phyloP scores from a whole-genome alignment of 2,113 vertebrate genomes.

The Heliornis fulica region DNA sequence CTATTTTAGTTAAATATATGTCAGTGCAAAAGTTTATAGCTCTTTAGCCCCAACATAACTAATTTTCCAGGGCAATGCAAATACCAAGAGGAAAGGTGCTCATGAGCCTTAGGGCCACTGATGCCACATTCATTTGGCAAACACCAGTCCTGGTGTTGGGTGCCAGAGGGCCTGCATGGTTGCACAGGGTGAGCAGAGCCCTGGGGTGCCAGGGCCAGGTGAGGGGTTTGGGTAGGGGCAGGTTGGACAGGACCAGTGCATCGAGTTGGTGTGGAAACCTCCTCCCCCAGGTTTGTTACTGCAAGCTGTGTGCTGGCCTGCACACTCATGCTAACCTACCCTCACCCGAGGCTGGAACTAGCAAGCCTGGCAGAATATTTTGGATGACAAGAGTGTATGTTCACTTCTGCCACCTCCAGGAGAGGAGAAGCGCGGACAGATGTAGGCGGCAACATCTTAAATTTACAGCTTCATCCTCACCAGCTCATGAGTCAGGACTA shows the following conservation, averaged over 20 bases:
- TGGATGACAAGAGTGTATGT: not conserved
- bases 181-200: not conserved
- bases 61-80: not conserved
- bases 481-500: slow-evolving; percentile 9
- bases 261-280: not conserved
- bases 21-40: not conserved
- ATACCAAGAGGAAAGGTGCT: not conserved
- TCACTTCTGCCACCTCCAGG: slow-evolving; percentile 38
- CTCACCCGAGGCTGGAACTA: not conserved
- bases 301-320: not conserved
- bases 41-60: not conserved
- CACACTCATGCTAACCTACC: not conserved
- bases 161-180: accelerated
- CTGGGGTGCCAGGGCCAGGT: not conserved
- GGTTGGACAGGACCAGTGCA: accelerated
- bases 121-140: not conserved
- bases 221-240: not conserved
- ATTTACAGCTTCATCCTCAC: slow-evolving; percentile 13
- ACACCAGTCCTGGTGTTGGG: not conserved
- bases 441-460: slow-evolving; percentile 20
- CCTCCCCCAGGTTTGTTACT: not conserved
- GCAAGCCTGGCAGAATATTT: not conserved
- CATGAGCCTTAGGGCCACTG: accelerated
- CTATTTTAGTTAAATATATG: not conserved
- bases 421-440: not conserved